Evolutionary conservation across 2,888 invertebrate species (phyloP), one percentile per base, ranked within the genome.

Genomic region (Microctonus aethiopoides): DNA sequence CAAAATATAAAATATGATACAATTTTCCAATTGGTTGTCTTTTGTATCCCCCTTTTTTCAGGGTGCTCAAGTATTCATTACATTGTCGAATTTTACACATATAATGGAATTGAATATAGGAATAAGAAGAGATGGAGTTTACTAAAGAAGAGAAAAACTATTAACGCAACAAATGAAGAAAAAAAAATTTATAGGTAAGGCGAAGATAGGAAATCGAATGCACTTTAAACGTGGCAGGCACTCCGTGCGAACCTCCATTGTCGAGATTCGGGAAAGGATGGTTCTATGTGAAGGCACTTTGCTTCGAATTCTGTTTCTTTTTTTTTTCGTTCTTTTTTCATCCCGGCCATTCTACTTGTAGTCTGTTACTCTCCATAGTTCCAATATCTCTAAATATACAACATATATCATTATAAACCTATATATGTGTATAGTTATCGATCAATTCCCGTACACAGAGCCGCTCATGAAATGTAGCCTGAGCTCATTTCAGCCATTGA

Each of bases 241-340:
- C 79, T 76, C 70, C 70, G 76, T 74, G 73, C 77, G 76, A 78
- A 76, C 76, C 75, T 75, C 77, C 68, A 72, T 73, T 75, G 78
- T 77, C 77, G 78, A 80, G 80, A 76, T 77, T 76, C 75, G 75
- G 71, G 74, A 75, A 75, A 74, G 77, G 76, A 77, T 78, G 77
- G 76, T 76, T 79, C 73, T 68, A 76, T 76, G 74, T 73, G 71
- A 71, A 74, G 72, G 78, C 80, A 80, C 80, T 81, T 79, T 78
- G 72, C 76, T 71, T 67, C 72, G 68, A 74, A 70, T 76, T 74
- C 68, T 59, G 76, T 69, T 72, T 72, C 57, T 68, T 72, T 62
- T 68, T 41, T 62, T 68, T 56, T n/a, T 57, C 34, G 24, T 61
- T 67, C 66, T 16, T 52, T 71, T 68, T 39, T 62, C n/a, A 11